Evolutionary conservation across 1,140 invertebrate genomes (phyloP).

Genomic region (Metaphire vulgaris): DNA sequence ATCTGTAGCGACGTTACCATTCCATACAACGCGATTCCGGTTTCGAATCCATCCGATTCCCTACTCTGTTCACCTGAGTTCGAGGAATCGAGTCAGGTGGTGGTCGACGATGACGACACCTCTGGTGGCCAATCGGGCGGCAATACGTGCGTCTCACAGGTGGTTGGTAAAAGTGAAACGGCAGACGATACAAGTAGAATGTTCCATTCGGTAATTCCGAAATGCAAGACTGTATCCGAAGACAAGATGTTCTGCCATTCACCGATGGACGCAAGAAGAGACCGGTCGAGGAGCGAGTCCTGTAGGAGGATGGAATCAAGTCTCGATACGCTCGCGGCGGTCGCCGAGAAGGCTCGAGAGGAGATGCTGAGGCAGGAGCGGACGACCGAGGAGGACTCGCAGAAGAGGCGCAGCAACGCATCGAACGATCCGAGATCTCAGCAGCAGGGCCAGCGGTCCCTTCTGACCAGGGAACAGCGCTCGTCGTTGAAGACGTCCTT

Average conservation of each 20-base stretch:
- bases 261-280: too few relatives aligned
- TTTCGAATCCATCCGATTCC: not conserved
- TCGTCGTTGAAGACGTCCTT: not conserved
- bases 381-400: not conserved
- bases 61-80: not conserved
- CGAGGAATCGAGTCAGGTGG: not conserved
- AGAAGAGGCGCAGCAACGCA: not conserved
- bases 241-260: too few relatives aligned
- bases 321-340: slow-evolving; percentile 7
- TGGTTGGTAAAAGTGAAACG: too few relatives aligned
- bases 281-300: too few relatives aligned
- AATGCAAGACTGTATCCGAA: too few relatives aligned
- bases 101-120: not conserved
- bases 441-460: not conserved
- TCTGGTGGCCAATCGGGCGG: not conserved
- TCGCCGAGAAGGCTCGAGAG: slow-evolving; percentile 4
- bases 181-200: not conserved
- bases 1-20: not conserved
- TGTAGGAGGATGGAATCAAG: not conserved
- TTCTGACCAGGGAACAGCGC: slow-evolving; percentile 1
- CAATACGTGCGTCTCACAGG: not conserved
- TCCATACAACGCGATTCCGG: not conserved
- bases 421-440: not conserved
- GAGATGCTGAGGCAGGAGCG: not conserved
- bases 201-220: not conserved